Evolutionary conservation across 2,797 vertebrate species (phyloP).

Genomic region (Tokudaia muenninki): DNA sequence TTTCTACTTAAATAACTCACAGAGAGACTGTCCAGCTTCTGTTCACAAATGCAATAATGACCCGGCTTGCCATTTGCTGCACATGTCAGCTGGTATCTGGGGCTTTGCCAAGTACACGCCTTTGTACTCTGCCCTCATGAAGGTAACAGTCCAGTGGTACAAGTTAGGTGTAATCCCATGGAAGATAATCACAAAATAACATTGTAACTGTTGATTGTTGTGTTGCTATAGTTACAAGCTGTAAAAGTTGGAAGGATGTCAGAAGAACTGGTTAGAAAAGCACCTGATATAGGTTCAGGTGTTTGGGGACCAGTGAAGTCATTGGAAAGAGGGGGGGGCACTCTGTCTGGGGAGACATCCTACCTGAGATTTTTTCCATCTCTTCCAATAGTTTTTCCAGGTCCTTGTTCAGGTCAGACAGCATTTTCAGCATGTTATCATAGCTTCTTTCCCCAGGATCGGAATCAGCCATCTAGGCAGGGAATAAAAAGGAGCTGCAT

Average conservation of each 20-base stretch:
- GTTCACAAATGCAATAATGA: neutral
- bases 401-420: conserved; percentile 84
- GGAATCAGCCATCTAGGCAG: conserved; percentile 82
- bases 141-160: neutral
- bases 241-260: neutral
- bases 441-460: conserved; percentile 80
- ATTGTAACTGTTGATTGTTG: neutral
- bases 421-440: conserved; percentile 79
- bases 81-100: neutral
- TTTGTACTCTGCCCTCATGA: conserved; percentile 30
- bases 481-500: neutral
- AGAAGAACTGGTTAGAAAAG: conserved; percentile 8
- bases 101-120: neutral
- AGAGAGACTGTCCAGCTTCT: neutral
- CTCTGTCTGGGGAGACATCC: neutral
- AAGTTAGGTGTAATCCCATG: conserved; percentile 14
- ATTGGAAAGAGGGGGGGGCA: neutral
- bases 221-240: neutral
- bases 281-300: neutral
- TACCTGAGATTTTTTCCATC: conserved; percentile 89
- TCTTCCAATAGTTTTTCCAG: conserved; percentile 87
- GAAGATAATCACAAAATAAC: neutral
- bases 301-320: neutral
- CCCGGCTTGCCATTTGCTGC: neutral
- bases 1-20: neutral